Percentiles rank a stretch among this genome's conserved stretches.
phyloP scores from a whole-genome alignment of 2,888 invertebrate species.

The Luperina nickerlii region DNA sequence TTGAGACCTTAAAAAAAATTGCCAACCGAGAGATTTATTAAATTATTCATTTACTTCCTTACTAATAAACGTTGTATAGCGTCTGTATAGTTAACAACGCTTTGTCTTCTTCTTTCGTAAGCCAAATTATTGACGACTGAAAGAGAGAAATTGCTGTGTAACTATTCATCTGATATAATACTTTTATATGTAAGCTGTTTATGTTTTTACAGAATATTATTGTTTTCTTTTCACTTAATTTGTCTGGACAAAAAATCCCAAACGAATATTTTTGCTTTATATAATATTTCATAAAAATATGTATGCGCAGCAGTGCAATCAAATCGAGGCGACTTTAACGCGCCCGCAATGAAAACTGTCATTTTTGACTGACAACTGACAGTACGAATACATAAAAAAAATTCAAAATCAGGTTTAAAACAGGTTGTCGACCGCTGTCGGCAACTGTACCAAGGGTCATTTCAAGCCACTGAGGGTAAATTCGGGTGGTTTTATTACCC shows the following conservation, averaged over 20 bases:
- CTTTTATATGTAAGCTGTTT: no score
- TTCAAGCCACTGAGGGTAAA: conserved; percentile 60
- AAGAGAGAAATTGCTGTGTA: no score
- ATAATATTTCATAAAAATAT: neutral
- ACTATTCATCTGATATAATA: no score
- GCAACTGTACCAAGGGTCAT: conserved; percentile 48
- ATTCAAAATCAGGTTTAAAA: neutral
- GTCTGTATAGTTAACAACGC: no score
- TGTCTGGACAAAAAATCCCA: neutral
- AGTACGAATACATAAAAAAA: neutral
- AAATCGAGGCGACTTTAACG: neutral
- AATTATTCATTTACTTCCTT: neutral
- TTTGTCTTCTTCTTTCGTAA: no score
- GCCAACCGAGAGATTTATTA: neutral
- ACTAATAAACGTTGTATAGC: no score
- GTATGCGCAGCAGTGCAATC: neutral
- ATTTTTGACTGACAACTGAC: neutral
- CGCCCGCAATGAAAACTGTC: neutral
- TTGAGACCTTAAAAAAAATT: neutral
- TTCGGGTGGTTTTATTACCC: conserved; percentile 63
- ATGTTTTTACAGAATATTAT: neutral
- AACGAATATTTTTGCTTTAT: neutral
- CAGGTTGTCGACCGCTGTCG: neutral
- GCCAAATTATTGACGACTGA: no score
- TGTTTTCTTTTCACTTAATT: neutral